Evolutionary conservation across 2,113 vertebrate genomes (phyloP).

Genomic region (Notarius lentiginosus): DNA sequence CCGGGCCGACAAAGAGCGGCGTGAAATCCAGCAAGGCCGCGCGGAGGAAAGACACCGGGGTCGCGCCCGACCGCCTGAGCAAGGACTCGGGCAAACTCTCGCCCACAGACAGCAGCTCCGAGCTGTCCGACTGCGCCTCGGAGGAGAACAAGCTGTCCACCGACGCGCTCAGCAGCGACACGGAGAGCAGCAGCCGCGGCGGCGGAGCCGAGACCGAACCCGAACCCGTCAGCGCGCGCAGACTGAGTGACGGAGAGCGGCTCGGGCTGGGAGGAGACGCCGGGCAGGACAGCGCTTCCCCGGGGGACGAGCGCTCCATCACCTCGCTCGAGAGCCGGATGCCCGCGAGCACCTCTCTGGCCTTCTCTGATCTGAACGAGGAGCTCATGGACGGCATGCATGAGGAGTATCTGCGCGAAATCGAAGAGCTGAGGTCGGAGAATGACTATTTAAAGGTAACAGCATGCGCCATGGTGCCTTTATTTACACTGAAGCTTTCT

Average conservation of each 20-base stretch:
- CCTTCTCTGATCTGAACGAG: constrained; percentile 96
- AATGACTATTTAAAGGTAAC: constrained; percentile 96
- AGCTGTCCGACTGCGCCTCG: constrained; percentile 90
- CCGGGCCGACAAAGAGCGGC: constrained; percentile 46
- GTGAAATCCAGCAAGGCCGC: constrained; percentile 62
- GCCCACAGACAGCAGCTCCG: constrained; percentile 89
- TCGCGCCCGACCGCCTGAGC: constrained; percentile 71
- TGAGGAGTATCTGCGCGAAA: constrained; percentile 85
- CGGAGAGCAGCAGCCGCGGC: constrained; percentile 76
- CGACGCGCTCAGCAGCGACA: constrained; percentile 81
- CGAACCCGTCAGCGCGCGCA: constrained; percentile 47
- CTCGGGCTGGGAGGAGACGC: constrained; percentile 62
- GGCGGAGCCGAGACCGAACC: constrained; percentile 65
- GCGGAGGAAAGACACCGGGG: constrained; percentile 74
- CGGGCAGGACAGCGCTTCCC: constrained; percentile 73
- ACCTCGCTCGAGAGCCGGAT: constrained; percentile 86
- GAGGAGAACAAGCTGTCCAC: constrained; percentile 84
- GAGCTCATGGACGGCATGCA: constrained; percentile 87
- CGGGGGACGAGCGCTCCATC: constrained; percentile 81
- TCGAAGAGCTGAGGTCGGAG: constrained; percentile 94
- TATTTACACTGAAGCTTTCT: too few species aligned
- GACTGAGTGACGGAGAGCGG: constrained; percentile 59
- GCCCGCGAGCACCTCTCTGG: constrained; percentile 87
- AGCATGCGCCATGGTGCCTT: too few species aligned
- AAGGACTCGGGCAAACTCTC: constrained; percentile 76